Evolutionary conservation across 2,113 vertebrate species (phyloP).

Genomic region (Myotis brandtii): DNA sequence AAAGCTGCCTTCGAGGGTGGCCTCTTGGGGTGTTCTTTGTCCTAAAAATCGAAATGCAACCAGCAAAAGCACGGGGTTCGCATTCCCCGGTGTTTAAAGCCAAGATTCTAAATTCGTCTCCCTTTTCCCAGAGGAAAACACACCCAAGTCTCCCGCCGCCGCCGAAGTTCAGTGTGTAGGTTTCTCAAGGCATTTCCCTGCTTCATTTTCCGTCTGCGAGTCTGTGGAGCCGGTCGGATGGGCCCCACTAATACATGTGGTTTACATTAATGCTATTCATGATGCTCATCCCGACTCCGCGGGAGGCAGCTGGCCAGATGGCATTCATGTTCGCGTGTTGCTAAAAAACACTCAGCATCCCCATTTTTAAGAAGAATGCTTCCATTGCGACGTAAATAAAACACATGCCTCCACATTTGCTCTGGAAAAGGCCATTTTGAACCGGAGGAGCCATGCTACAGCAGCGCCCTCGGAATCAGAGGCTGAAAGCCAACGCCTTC

Average conservation of each 20-base stretch:
- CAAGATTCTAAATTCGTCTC: background rate
- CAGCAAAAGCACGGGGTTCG: background rate
- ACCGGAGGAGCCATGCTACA: background rate
- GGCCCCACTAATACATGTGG: conserved; percentile 71
- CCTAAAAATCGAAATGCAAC: background rate
- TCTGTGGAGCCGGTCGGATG: background rate
- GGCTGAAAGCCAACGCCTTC: background rate
- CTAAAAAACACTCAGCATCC: conserved; percentile 67
- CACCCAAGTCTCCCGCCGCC: background rate
- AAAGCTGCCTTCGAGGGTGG: conserved; percentile 9
- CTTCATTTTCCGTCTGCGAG: conserved; percentile 37
- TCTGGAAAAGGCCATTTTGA: conserved; percentile 35
- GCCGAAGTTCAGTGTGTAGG: background rate
- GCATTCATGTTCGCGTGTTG: conserved; percentile 70
- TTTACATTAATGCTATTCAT: conserved; percentile 81
- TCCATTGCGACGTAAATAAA: conserved; percentile 71
- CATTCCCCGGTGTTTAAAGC: background rate
- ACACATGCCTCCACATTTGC: conserved; percentile 68
- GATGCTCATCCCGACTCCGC: conserved; percentile 69
- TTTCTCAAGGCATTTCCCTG: background rate
- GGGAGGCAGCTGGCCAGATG: conserved; percentile 77
- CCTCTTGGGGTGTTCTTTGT: background rate
- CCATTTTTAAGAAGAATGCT: conserved; percentile 66
- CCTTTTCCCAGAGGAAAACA: background rate
- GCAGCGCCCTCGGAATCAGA: background rate